phyloP scores from a whole-genome alignment of 2,888 invertebrate species.

The Petrophora chlorosata region DNA sequence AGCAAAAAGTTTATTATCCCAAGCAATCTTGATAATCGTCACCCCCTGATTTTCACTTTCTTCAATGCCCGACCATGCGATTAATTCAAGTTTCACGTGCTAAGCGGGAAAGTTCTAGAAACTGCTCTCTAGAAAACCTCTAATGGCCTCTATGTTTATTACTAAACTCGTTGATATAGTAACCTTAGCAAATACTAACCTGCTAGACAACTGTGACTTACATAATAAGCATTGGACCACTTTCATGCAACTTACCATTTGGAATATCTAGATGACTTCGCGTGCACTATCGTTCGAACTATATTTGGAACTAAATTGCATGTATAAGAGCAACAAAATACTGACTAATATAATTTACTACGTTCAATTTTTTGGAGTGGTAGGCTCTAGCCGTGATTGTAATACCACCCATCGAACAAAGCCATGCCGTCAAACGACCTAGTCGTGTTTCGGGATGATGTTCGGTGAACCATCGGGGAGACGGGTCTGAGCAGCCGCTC shows the following conservation, averaged over 20 bases:
- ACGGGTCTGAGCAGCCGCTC: too few relatives aligned
- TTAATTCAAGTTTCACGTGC: slow-evolving; percentile 63
- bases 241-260: slow-evolving; percentile 2
- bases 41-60: slow-evolving; percentile 67
- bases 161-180: slow-evolving; percentile 1
- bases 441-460: too few relatives aligned
- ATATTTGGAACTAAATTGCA: not conserved
- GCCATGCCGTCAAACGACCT: too few relatives aligned
- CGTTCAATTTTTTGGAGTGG: too few relatives aligned
- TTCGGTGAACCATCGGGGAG: too few relatives aligned
- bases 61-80: slow-evolving; percentile 63
- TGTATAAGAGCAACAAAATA: too few relatives aligned
- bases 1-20: slow-evolving; percentile 9
- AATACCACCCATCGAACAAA: too few relatives aligned
- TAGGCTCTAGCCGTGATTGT: too few relatives aligned
- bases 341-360: too few relatives aligned
- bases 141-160: slow-evolving; percentile 22
- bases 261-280: slow-evolving; percentile 4
- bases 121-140: slow-evolving; percentile 20
- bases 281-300: slow-evolving; percentile 4
- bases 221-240: slow-evolving; percentile 1
- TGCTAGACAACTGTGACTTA: not conserved
- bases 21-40: slow-evolving; percentile 35
- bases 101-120: slow-evolving; percentile 45
- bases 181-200: slow-evolving; percentile 3